These are phyloP conservation scores for Tineola bisselliella DNA, from an alignment of 2,888 invertebrate genomes.

Conservation along the genomic window DNA sequence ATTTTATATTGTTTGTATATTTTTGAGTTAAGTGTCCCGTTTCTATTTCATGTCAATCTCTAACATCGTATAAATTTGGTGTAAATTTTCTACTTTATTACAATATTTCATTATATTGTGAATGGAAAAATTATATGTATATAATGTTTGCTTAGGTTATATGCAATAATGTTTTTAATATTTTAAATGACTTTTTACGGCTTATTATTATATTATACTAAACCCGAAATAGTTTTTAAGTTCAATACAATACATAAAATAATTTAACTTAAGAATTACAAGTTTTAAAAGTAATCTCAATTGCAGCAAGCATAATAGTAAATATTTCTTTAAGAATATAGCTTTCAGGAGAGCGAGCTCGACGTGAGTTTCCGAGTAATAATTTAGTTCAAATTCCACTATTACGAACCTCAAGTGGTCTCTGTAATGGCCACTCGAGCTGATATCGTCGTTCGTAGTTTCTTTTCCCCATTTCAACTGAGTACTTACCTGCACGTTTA, in stretches of 20 bases:
- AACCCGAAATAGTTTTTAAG: no score
- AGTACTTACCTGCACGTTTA: constrained; percentile 10
- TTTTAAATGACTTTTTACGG: no score
- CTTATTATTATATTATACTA: no score
- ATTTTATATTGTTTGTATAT: not conserved
- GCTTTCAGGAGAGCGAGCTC: not conserved
- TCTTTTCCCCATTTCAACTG: not conserved
- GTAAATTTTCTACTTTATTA: not conserved
- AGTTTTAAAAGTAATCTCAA: not conserved
- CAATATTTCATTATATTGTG: not conserved
- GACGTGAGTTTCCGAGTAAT: constrained; percentile 8
- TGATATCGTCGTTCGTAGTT: constrained; percentile 4
- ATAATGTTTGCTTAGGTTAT: no score
- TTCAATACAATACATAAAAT: no score
- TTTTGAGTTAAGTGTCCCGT: not conserved
- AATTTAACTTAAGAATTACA: no score
- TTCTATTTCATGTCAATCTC: not conserved
- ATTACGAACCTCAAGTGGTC: constrained; percentile 9
- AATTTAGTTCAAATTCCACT: constrained; percentile 12
- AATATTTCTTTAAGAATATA: not conserved
- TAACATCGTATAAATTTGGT: not conserved
- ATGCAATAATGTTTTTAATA: no score
- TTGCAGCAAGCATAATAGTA: not conserved
- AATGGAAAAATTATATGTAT: no score
- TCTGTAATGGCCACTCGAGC: constrained; percentile 9